These are phyloP conservation scores for Drosophila funebris DNA, from an alignment of 1,140 invertebrate genomes.

Conservation along the genomic window DNA sequence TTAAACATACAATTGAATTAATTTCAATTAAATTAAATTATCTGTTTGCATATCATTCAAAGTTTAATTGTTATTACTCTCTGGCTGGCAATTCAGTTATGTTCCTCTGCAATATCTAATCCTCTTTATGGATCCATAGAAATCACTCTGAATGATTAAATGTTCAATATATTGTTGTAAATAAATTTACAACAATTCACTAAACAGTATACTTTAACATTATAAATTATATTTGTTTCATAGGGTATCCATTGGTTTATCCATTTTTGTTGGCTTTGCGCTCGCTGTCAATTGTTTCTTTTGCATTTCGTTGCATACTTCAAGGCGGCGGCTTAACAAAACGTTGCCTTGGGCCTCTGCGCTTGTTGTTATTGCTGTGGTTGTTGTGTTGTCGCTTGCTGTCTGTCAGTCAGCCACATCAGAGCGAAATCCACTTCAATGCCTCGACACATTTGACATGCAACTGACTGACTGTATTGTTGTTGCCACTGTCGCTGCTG, in stretches of 20 bases:
- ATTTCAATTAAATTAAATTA: too few relatives aligned
- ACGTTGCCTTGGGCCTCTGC: neutral
- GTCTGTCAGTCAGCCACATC: constrained; percentile 35
- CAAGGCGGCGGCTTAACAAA: constrained; percentile 24
- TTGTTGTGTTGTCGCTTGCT: constrained; percentile 22
- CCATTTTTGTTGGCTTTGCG: neutral
- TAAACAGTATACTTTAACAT: too few relatives aligned
- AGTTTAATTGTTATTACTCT: too few relatives aligned
- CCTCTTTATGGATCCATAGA: too few relatives aligned
- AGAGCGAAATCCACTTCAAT: constrained; percentile 62
- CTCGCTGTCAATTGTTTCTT: constrained; percentile 14
- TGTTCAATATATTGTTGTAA: too few relatives aligned
- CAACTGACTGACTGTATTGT: constrained; percentile 66
- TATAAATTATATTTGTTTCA: too few relatives aligned
- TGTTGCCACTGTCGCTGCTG: neutral
- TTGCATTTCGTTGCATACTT: constrained; percentile 43
- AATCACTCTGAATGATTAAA: too few relatives aligned
- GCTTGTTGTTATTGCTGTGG: constrained; percentile 47
- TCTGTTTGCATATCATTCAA: neutral
- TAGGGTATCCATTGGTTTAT: neutral
- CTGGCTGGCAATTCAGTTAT: too few relatives aligned
- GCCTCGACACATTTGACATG: constrained; percentile 51
- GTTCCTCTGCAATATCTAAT: too few relatives aligned
- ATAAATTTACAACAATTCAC: too few relatives aligned
- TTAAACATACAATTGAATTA: too few relatives aligned